Conservation (phyloP, 2,113 vertebrate genomes). For the Brachyistius frenatus region DNA sequence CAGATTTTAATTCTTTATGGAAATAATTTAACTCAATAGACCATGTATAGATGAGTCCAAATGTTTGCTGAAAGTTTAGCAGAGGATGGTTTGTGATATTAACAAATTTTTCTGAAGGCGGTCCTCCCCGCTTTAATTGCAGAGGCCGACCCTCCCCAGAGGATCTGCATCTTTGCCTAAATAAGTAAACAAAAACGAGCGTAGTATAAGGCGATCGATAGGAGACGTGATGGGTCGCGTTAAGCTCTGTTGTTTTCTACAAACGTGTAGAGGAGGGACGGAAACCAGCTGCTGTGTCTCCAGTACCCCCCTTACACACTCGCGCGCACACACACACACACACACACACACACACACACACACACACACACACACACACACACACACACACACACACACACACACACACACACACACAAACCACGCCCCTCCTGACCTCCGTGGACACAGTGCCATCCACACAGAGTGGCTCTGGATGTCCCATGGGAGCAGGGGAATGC, state of each 20-base stretch:
- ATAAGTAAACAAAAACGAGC: slow-evolving; percentile 68
- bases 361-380: background rate
- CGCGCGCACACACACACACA: slow-evolving; percentile 6
- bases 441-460: slow-evolving; percentile 74
- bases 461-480: slow-evolving; percentile 75
- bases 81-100: slow-evolving; percentile 21
- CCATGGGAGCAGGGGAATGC: slow-evolving; percentile 80
- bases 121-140: slow-evolving; percentile 21
- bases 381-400: slow-evolving; percentile 35
- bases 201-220: slow-evolving; percentile 72
- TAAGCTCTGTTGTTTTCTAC: slow-evolving; percentile 69
- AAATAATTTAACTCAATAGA: too few species aligned
- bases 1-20: too few species aligned
- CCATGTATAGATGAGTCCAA: background rate
- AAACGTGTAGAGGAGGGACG: slow-evolving; percentile 64
- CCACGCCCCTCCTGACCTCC: slow-evolving; percentile 71
- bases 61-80: slow-evolving; percentile 3
- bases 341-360: too few species aligned
- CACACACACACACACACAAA: slow-evolving; percentile 1
- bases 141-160: slow-evolving; percentile 30
- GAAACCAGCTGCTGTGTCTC: slow-evolving; percentile 78
- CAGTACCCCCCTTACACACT: slow-evolving; percentile 25
- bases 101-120: slow-evolving; percentile 10
- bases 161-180: slow-evolving; percentile 45
- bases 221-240: slow-evolving; percentile 62